Percentiles rank a stretch among this genome's conserved stretches.
Evolutionary conservation across 2,797 vertebrate species (phyloP).

Genomic region (Podarcis lilfordi): DNA sequence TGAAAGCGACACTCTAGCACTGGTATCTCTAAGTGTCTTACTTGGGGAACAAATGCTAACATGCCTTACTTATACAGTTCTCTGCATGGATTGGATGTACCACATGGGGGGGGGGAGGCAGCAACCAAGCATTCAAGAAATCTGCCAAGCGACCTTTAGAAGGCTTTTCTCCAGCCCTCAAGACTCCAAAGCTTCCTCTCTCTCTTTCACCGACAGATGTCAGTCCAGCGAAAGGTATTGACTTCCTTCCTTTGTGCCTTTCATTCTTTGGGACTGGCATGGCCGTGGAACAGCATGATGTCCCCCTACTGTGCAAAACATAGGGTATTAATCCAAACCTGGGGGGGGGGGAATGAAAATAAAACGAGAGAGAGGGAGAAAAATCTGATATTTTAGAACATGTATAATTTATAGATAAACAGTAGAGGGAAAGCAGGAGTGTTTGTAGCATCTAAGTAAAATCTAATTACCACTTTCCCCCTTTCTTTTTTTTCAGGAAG

Average conservation of each 20-base stretch:
- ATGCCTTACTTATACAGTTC: background rate
- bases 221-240: slow-evolving; percentile 32
- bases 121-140: background rate
- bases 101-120: background rate
- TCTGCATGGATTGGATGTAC: background rate
- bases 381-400: slow-evolving; percentile 73
- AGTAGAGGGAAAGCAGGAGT: slow-evolving; percentile 48
- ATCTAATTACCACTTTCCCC: slow-evolving; percentile 61
- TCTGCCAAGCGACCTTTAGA: background rate
- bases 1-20: no score
- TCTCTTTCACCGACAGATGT: slow-evolving; percentile 19
- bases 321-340: slow-evolving; percentile 63
- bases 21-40: background rate
- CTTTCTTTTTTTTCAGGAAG: slow-evolving; percentile 10
- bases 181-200: background rate
- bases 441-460: slow-evolving; percentile 60
- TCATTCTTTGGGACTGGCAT: background rate
- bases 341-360: slow-evolving; percentile 33
- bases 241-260: background rate
- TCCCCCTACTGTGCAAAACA: slow-evolving; percentile 67
- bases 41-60: background rate
- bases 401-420: slow-evolving; percentile 74
- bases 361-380: slow-evolving; percentile 56
- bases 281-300: slow-evolving; percentile 30
- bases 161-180: background rate